Conservation (phyloP, 2,888 invertebrate species). For the Girardia tigrina region DNA sequence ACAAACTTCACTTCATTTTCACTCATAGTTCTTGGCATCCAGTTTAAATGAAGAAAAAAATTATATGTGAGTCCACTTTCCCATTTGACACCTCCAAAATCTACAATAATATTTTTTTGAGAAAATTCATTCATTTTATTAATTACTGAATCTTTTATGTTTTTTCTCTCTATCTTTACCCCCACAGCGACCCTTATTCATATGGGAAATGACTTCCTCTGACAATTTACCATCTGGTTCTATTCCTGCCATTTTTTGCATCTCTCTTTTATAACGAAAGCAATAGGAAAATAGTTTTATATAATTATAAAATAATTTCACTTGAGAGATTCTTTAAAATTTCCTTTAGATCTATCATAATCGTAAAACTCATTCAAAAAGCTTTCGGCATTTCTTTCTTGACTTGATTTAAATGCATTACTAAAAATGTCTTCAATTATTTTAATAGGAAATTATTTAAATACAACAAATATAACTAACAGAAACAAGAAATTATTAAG, state of each 20-base stretch:
- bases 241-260: constrained; percentile 18
- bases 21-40: constrained; percentile 7
- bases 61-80: not conserved
- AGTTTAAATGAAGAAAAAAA: not conserved
- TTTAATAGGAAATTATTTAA: too few species aligned
- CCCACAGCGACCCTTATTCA: constrained; percentile 13
- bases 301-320: too few species aligned
- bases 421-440: too few species aligned
- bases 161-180: not conserved
- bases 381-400: not conserved
- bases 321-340: not conserved
- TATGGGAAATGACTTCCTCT: not conserved
- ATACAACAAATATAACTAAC: too few species aligned
- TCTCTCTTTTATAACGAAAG: too few species aligned
- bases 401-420: not conserved
- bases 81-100: not conserved
- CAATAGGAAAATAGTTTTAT: too few species aligned
- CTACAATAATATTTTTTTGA: not conserved
- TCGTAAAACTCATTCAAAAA: not conserved
- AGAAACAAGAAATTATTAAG: too few species aligned
- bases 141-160: not conserved
- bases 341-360: not conserved
- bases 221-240: not conserved
- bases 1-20: constrained; percentile 10
- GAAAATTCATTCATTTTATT: too few species aligned